Evolutionary conservation across 2,113 vertebrate genomes (phyloP).

Genomic region (Condylura cristata): DNA sequence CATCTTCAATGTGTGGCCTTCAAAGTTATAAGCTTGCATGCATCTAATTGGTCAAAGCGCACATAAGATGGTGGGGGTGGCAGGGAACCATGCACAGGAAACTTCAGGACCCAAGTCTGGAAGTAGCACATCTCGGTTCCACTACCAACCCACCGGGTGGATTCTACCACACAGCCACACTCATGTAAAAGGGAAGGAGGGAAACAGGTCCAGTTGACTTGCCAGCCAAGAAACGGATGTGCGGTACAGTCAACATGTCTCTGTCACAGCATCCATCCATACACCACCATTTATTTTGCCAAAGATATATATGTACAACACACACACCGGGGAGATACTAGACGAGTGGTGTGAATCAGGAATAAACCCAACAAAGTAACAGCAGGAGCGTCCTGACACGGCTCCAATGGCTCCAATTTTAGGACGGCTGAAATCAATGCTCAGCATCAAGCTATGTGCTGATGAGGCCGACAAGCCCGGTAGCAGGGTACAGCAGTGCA

Average conservation of each 20-base stretch:
- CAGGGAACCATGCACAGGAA: neutral
- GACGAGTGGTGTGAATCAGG: neutral
- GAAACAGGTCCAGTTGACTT: neutral
- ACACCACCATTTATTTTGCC: neutral
- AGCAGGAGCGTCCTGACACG: neutral
- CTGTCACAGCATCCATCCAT: neutral
- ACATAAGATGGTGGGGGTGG: neutral
- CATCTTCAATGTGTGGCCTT: neutral
- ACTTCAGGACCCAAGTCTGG: neutral
- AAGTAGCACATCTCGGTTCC: neutral
- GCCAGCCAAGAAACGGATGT: neutral
- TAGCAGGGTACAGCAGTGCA: neutral
- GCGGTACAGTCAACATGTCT: neutral
- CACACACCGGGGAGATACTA: neutral
- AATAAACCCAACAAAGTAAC: neutral
- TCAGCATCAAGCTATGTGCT: neutral
- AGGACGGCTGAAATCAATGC: neutral
- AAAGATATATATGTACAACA: neutral
- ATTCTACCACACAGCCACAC: neutral
- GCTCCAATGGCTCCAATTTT: neutral
- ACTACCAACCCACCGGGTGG: neutral
- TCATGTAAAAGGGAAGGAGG: neutral
- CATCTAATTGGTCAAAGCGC: neutral
- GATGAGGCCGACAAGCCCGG: neutral
- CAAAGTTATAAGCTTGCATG: neutral